A percentile compares a stretch with the other conserved stretches of the same genome.
These are phyloP conservation scores for Nasonovia ribisnigri DNA, from an alignment of 2,888 invertebrate genomes.

Conservation along the genomic window DNA sequence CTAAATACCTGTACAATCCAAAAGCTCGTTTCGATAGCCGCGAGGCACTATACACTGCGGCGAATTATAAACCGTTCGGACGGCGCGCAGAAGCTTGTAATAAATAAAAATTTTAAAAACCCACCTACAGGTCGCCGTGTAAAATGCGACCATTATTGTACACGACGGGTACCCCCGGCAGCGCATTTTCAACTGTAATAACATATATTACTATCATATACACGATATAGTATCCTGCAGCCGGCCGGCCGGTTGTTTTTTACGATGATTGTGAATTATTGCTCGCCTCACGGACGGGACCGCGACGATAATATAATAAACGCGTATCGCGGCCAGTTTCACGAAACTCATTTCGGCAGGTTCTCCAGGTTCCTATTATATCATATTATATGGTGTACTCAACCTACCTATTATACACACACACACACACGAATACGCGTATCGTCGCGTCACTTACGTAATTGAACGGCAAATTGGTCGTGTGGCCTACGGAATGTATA, in stretches of 20 bases:
- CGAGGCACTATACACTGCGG: not conserved
- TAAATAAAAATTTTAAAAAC: not conserved
- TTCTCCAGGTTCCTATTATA: not conserved
- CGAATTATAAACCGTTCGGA: not conserved
- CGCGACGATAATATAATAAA: not conserved
- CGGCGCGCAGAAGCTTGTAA: not conserved
- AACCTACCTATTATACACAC: not conserved
- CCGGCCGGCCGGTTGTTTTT: not conserved
- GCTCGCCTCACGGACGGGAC: not conserved
- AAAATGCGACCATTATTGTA: not conserved
- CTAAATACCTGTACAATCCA: not conserved
- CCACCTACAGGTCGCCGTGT: not conserved
- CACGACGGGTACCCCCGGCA: not conserved
- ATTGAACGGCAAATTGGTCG: not conserved
- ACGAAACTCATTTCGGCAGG: not conserved
- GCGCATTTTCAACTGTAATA: not conserved
- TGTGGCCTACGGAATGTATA: not conserved
- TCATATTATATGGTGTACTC: not conserved
- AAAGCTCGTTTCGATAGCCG: not conserved
- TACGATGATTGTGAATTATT: not conserved
- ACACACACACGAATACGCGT: not conserved
- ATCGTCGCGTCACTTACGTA: not conserved
- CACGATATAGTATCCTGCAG: not conserved
- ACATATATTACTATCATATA: not conserved
- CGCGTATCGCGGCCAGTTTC: not conserved